Conservation (phyloP, 2,888 invertebrate species). For the Uloborus plumipes region DNA sequence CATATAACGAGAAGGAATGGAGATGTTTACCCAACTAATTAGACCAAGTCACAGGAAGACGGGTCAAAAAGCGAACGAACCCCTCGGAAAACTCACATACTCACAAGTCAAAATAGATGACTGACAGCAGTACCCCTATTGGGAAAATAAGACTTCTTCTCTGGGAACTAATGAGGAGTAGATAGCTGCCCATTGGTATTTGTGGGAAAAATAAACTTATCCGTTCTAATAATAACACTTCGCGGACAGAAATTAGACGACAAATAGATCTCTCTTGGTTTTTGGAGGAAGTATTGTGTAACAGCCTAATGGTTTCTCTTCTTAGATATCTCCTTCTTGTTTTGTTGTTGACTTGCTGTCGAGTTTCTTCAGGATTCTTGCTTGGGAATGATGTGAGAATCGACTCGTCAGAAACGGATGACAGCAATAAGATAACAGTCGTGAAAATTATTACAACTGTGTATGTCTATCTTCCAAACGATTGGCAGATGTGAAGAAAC, state of each 20-base stretch:
- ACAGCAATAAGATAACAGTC: too few relatives aligned
- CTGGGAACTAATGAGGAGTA: conserved; percentile 20
- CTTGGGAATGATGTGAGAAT: too few relatives aligned
- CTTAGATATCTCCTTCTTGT: too few relatives aligned
- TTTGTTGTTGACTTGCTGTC: too few relatives aligned
- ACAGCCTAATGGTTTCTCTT: too few relatives aligned
- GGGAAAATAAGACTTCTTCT: background rate
- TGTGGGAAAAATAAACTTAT: conserved; percentile 23
- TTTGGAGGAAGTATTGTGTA: background rate
- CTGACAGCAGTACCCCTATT: conserved; percentile 20
- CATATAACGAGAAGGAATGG: conserved; percentile 53
- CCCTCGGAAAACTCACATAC: conserved; percentile 40
- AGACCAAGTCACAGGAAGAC: conserved; percentile 47
- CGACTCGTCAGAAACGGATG: too few relatives aligned
- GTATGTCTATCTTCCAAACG: too few relatives aligned
- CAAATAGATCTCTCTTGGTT: conserved; percentile 21
- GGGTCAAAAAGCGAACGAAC: conserved; percentile 36
- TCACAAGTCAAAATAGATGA: conserved; percentile 36
- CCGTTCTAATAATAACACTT: background rate
- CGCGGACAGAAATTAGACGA: conserved; percentile 25
- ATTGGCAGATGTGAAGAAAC: too few relatives aligned
- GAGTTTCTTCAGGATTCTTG: too few relatives aligned
- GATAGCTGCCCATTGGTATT: conserved; percentile 2
- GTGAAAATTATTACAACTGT: too few relatives aligned
- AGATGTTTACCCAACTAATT: conserved; percentile 61